Conservation (phyloP, 2,888 invertebrate genomes). For the Encarsia formosa region DNA sequence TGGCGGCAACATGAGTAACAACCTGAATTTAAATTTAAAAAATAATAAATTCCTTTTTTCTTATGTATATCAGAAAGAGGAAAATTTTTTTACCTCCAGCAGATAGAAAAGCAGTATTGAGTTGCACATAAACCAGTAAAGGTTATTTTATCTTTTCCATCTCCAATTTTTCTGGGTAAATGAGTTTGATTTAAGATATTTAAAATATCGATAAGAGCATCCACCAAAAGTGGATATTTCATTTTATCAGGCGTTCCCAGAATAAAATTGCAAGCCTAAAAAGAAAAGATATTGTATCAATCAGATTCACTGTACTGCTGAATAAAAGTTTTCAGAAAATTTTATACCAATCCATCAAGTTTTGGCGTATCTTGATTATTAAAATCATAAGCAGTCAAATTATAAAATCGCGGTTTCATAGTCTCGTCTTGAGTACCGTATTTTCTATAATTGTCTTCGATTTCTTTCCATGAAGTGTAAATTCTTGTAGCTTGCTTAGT, state of each 20-base stretch:
- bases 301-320: no score
- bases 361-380: constrained; percentile 82
- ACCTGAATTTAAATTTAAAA: constrained; percentile 49
- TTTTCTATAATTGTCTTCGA: constrained; percentile 71
- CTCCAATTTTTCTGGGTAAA: constrained; percentile 38
- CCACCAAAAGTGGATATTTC: constrained; percentile 80
- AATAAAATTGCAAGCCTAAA: constrained; percentile 84
- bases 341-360: constrained; percentile 68
- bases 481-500: constrained; percentile 55
- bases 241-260: constrained; percentile 88
- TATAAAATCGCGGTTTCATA: constrained; percentile 89
- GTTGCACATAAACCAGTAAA: constrained; percentile 73
- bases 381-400: constrained; percentile 74
- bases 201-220: constrained; percentile 78
- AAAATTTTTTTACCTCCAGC: constrained; percentile 63
- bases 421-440: constrained; percentile 61
- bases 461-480: constrained; percentile 69
- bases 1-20: constrained; percentile 82
- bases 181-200: constrained; percentile 70
- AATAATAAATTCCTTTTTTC: neutral
- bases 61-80: neutral
- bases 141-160: constrained; percentile 48
- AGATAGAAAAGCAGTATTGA: constrained; percentile 85
- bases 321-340: no score
- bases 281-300: constrained; percentile 10